Conservation (phyloP, 2,113 vertebrate species). For the Scomber colias region DNA sequence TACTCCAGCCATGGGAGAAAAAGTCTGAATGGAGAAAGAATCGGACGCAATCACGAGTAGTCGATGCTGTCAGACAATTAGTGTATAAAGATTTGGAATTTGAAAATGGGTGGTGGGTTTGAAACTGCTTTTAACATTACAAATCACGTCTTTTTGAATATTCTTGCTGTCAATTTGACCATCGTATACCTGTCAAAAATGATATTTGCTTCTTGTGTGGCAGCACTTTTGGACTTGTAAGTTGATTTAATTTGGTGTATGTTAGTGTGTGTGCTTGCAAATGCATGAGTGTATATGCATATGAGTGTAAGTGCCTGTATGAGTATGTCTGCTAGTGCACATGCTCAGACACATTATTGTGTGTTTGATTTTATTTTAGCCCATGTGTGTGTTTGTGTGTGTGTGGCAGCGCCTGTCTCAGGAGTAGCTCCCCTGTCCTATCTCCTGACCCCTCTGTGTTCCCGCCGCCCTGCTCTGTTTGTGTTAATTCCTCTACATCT, state of each 20-base stretch:
- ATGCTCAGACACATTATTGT: conserved; percentile 42
- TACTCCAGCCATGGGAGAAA: conserved; percentile 23
- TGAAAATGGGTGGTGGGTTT: neutral
- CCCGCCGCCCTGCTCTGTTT: conserved; percentile 85
- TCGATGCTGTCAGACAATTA: neutral
- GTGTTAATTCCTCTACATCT: conserved; percentile 91
- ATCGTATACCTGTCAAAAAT: conserved; percentile 9
- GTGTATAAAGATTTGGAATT: neutral
- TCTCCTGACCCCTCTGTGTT: conserved; percentile 89
- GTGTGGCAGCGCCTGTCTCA: conserved; percentile 77
- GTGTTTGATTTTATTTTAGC: conserved; percentile 50
- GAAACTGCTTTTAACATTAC: conserved; percentile 9
- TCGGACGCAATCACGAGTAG: conserved; percentile 1
- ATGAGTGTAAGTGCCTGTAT: neutral
- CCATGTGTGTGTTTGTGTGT: conserved; percentile 49
- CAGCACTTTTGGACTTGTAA: neutral
- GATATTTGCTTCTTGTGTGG: conserved; percentile 1
- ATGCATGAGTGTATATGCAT: neutral
- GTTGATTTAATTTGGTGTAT: conserved; percentile 11
- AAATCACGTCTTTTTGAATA: conserved; percentile 15
- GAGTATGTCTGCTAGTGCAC: conserved; percentile 20
- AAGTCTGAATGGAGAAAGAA: conserved; percentile 26
- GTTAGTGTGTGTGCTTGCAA: conserved; percentile 9
- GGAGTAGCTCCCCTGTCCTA: conserved; percentile 82
- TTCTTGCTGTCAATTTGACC: conserved; percentile 2